These are phyloP conservation scores for Seriola aureovittata DNA, from an alignment of 2,113 vertebrate species.

Conservation along the genomic window DNA sequence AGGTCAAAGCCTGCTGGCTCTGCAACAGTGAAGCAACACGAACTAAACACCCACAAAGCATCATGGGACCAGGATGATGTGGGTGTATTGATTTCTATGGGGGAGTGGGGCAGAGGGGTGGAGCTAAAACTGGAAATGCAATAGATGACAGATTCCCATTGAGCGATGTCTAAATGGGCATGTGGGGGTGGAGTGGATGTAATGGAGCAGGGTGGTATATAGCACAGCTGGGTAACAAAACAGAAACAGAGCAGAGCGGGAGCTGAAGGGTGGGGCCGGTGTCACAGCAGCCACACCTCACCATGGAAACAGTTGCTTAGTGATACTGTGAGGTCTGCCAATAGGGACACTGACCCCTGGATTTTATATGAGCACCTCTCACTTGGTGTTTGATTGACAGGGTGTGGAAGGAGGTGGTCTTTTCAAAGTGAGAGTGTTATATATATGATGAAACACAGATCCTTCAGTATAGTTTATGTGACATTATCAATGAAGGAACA, in stretches of 20 bases:
- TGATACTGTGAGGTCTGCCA: conserved; percentile 2
- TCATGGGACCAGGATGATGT: conserved; percentile 76
- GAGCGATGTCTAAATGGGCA: conserved; percentile 62
- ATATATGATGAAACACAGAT: neutral
- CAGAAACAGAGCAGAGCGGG: neutral
- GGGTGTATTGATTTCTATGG: conserved; percentile 83
- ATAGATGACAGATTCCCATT: conserved; percentile 57
- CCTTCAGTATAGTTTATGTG: neutral
- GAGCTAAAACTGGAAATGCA: conserved; percentile 77
- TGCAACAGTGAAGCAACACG: conserved; percentile 76
- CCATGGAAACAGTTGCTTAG: conserved; percentile 66
- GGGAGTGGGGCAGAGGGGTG: conserved; percentile 76
- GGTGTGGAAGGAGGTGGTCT: neutral
- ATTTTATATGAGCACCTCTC: conserved; percentile 44
- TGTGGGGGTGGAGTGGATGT: conserved; percentile 64
- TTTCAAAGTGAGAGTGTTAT: neutral
- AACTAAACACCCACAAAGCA: conserved; percentile 81
- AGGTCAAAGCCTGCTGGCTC: conserved; percentile 80
- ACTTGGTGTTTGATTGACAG: conserved; percentile 27
- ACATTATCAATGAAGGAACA: neutral
- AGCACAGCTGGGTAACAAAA: conserved; percentile 8
- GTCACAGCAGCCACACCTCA: conserved; percentile 61
- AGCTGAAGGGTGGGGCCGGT: conserved; percentile 40
- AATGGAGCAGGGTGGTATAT: conserved; percentile 23
- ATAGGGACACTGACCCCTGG: conserved; percentile 22